Conservation (phyloP, 2,888 invertebrate species). For the Nomada ruficornis region DNA sequence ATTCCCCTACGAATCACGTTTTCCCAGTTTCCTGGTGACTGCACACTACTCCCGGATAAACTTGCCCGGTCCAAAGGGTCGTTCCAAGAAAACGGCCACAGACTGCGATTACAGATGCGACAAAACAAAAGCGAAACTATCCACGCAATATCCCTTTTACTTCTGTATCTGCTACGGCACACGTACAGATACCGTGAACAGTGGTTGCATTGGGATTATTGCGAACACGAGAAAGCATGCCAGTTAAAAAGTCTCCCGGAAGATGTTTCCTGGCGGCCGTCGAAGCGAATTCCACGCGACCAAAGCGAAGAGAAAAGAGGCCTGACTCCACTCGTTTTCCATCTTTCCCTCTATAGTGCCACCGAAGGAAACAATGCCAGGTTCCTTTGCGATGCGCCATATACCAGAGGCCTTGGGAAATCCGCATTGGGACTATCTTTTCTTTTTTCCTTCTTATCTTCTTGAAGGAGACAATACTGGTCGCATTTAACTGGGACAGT, state of each 20-base stretch:
- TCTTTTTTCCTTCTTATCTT: conserved; percentile 4
- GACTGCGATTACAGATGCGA: neutral
- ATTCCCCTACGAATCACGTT: too few species aligned
- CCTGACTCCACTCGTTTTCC: conserved; percentile 27
- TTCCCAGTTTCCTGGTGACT: too few species aligned
- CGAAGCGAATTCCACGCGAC: conserved; percentile 3
- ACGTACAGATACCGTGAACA: neutral
- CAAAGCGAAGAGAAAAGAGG: neutral
- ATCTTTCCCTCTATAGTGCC: conserved; percentile 37
- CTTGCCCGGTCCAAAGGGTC: too few species aligned
- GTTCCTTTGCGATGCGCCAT: conserved; percentile 24
- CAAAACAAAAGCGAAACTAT: neutral
- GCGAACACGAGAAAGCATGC: neutral
- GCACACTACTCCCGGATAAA: too few species aligned
- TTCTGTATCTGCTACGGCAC: neutral
- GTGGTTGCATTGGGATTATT: conserved; percentile 11
- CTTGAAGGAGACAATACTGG: conserved; percentile 29
- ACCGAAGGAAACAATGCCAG: conserved; percentile 29
- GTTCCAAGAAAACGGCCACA: neutral
- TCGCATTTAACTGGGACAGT: conserved; percentile 10
- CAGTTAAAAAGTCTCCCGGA: conserved; percentile 25
- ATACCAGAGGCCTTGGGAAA: conserved; percentile 39
- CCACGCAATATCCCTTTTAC: conserved; percentile 2
- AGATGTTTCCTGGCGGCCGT: conserved; percentile 1
- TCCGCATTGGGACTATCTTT: conserved; percentile 16